A percentile compares a stretch with the other conserved stretches of the same genome.
These are phyloP conservation scores for Hemistola chrysoprasaria DNA, from an alignment of 2,888 invertebrate species.

Conservation along the genomic window DNA sequence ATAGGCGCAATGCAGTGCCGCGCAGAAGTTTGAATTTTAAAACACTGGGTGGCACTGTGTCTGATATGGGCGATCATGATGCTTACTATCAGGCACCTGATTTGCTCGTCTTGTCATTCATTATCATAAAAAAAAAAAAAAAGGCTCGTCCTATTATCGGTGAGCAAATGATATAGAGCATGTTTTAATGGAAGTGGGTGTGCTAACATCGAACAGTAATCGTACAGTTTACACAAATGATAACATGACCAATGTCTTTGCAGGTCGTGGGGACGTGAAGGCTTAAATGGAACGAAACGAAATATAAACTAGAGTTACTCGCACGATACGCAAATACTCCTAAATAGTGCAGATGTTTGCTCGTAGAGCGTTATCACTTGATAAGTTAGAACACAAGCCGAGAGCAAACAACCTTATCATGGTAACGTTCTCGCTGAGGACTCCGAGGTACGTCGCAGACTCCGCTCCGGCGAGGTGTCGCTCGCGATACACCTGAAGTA, in stretches of 20 bases:
- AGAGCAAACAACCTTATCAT: conserved; percentile 76
- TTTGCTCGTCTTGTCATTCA: no score
- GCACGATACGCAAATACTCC: conserved; percentile 74
- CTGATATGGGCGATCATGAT: no score
- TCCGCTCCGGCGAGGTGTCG: conserved; percentile 49
- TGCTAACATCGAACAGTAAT: conserved; percentile 20
- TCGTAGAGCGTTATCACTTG: conserved; percentile 73
- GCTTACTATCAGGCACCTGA: no score
- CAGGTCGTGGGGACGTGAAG: conserved; percentile 59
- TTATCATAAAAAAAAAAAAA: no score
- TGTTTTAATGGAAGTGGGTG: conserved; percentile 7
- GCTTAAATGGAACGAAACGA: conserved; percentile 51
- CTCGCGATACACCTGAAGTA: conserved; percentile 50
- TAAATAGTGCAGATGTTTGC: conserved; percentile 74
- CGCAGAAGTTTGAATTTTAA: no score
- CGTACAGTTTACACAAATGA: conserved; percentile 36
- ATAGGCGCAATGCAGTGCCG: no score
- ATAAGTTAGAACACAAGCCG: conserved; percentile 80
- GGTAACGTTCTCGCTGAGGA: conserved; percentile 65
- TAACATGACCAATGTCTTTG: conserved; percentile 54
- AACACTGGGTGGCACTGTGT: no score
- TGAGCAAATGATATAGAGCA: conserved; percentile 6
- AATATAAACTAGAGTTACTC: conserved; percentile 65
- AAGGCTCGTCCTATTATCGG: conserved; percentile 6
- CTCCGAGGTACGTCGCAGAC: conserved; percentile 60